These are phyloP conservation scores for Tor tambroides DNA, from an alignment of 2,113 vertebrate genomes.

Conservation along the genomic window DNA sequence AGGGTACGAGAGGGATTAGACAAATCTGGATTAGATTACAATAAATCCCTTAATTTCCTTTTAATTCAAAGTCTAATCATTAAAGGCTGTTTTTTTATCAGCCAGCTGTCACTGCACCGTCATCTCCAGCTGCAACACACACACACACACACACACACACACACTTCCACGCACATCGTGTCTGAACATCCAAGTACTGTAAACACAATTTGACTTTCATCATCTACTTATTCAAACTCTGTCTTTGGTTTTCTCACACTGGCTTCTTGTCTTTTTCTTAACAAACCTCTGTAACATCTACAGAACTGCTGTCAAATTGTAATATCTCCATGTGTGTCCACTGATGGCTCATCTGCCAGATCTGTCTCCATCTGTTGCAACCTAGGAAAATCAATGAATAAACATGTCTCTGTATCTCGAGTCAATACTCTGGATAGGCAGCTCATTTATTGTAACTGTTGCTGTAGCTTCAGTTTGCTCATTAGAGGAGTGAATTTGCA, in stretches of 20 bases:
- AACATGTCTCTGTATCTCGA: conserved; percentile 37
- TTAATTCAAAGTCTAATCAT: conserved; percentile 65
- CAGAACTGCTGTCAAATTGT: conserved; percentile 34
- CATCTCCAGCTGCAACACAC: conserved; percentile 55
- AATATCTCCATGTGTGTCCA: conserved; percentile 19
- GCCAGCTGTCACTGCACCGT: conserved; percentile 58
- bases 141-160: background rate
- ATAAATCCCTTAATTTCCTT: conserved; percentile 66
- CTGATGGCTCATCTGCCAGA: conserved; percentile 36
- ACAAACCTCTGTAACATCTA: conserved; percentile 37
- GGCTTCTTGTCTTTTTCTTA: conserved; percentile 49
- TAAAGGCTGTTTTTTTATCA: conserved; percentile 54
- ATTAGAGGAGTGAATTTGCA: conserved; percentile 51
- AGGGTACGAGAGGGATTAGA: conserved; percentile 60
- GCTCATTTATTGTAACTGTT: conserved; percentile 52
- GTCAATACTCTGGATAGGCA: conserved; percentile 38
- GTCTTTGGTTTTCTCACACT: conserved; percentile 42
- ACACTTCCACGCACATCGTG: background rate
- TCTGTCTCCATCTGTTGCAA: conserved; percentile 31
- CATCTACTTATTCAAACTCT: conserved; percentile 64
- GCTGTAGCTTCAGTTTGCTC: conserved; percentile 36
- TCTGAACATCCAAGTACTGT: conserved; percentile 1
- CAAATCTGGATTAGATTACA: conserved; percentile 68
- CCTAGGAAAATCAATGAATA: conserved; percentile 32
- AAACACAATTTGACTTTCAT: conserved; percentile 45